Conservation (phyloP, 1,140 invertebrate species). For the Eupristina koningsbergeri region DNA sequence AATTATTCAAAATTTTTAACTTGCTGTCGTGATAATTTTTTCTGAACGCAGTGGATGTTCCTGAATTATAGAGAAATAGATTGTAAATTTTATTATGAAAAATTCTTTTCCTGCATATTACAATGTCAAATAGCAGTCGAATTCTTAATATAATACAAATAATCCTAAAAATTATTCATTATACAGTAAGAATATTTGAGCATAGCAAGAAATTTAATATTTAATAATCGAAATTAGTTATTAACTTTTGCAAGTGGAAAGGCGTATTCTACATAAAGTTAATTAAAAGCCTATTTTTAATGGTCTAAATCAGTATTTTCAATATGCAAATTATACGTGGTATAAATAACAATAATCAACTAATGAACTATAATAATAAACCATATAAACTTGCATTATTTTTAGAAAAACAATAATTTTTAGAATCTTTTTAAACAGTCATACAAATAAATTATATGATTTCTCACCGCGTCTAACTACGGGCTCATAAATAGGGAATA, state of each 20-base stretch:
- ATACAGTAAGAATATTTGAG: too few relatives aligned
- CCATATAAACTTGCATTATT: background rate
- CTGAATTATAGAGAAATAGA: background rate
- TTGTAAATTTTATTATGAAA: background rate
- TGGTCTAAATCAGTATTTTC: background rate
- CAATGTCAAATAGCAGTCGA: too few relatives aligned
- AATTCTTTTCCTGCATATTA: too few relatives aligned
- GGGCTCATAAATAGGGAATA: conserved; percentile 12
- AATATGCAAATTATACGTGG: background rate
- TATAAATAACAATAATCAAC: too few relatives aligned
- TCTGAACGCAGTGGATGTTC: background rate
- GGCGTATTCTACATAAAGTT: background rate
- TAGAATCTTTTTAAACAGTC: background rate
- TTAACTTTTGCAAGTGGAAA: too few relatives aligned
- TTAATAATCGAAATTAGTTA: too few relatives aligned
- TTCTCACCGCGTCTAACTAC: background rate
- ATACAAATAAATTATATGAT: background rate
- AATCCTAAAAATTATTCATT: too few relatives aligned
- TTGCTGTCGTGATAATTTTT: background rate
- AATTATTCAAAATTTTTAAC: background rate
- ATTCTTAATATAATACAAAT: too few relatives aligned
- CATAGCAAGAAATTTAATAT: too few relatives aligned
- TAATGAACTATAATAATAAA: too few relatives aligned
- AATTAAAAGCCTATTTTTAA: background rate
- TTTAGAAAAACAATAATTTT: background rate